Evolutionary conservation across 2,113 vertebrate genomes (phyloP), one percentile per base, ranked within the genome.

Genomic region (Hippocampus zosterae): DNA sequence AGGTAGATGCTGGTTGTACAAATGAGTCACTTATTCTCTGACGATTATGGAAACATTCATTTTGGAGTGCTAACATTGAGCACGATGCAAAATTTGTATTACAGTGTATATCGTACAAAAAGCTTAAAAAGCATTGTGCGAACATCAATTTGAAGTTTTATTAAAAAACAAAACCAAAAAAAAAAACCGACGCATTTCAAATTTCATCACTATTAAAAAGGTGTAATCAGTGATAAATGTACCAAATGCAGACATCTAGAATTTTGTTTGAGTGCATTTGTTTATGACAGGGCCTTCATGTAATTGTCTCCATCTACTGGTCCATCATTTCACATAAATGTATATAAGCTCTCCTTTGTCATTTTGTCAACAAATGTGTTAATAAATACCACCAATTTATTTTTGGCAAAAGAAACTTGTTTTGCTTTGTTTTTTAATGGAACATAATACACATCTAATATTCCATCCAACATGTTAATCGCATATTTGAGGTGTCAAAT

Each of bases 351-450:
- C 27, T 60, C 25, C 27, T 69, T 37, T 74, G 55, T 78, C 65
- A 72, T 72, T 19, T 79, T 41, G 67, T 75, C 42, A 41, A 55
- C 56, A 13, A 76, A 70, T 74, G 68, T 78, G 67, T 80, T 73
- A 88, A 87, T 86, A 88, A 88, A 88, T 81, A 57, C 66, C 69
- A 83, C 33, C 33, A 48, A 74, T 72, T 69, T 80, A 67, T 86
- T 87, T 86, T 83, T 81, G 74, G 66, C 84, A 85, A 87, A 82
- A 83, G 67, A 84, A 75, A 69, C 68, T 3, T 72, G 18, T 72
- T 82, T 88, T 79, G 74, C 88, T 86, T 83, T 69, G 79, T 81
- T 87, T 76, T 74, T 80, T 66, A 66, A 75, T 40, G 84, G 72
- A 80, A 73, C 29, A 81, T 82, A 71, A 78, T 42, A 71, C 71